Percentiles rank a stretch among this genome's conserved stretches.
Conservation (phyloP, 2,888 invertebrate species). For the Eudemis profundana region DNA sequence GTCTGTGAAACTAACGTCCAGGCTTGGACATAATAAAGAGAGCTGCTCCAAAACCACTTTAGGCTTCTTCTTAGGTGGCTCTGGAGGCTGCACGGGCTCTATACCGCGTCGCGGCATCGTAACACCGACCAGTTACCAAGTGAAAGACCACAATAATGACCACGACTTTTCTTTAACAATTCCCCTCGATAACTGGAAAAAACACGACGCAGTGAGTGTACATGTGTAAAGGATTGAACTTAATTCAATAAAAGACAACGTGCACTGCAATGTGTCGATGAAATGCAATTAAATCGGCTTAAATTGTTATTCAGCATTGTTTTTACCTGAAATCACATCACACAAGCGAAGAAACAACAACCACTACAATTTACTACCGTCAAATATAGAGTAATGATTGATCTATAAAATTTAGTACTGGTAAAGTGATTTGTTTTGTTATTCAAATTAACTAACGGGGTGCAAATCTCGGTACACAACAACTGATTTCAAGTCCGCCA, state of each 20-base stretch:
- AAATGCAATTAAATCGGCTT: conserved; percentile 61
- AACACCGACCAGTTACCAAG: conserved; percentile 49
- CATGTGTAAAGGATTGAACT: conserved; percentile 42
- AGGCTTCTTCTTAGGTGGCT: conserved; percentile 72
- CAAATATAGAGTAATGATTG: background rate
- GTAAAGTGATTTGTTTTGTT: conserved; percentile 46
- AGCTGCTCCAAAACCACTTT: conserved; percentile 60
- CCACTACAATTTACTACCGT: background rate
- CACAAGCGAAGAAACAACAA: conserved; percentile 33
- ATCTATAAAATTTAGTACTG: conserved; percentile 18
- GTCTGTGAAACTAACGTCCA: conserved; percentile 74
- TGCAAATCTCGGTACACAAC: conserved; percentile 55
- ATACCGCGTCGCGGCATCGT: conserved; percentile 73
- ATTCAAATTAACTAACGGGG: conserved; percentile 50
- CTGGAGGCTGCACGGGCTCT: conserved; percentile 62
- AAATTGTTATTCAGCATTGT: conserved; percentile 51
- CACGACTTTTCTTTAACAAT: conserved; percentile 15
- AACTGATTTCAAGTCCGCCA: conserved; percentile 75
- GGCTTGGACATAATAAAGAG: conserved; percentile 52
- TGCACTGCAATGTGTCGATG: conserved; percentile 61
- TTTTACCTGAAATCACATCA: conserved; percentile 51
- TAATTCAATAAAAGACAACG: conserved; percentile 65
- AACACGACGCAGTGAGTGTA: conserved; percentile 37
- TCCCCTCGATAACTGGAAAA: conserved; percentile 43
- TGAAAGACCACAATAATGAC: conserved; percentile 32